These are phyloP conservation scores for Synergus itoensis DNA, from an alignment of 2,888 invertebrate genomes.

Conservation along the genomic window DNA sequence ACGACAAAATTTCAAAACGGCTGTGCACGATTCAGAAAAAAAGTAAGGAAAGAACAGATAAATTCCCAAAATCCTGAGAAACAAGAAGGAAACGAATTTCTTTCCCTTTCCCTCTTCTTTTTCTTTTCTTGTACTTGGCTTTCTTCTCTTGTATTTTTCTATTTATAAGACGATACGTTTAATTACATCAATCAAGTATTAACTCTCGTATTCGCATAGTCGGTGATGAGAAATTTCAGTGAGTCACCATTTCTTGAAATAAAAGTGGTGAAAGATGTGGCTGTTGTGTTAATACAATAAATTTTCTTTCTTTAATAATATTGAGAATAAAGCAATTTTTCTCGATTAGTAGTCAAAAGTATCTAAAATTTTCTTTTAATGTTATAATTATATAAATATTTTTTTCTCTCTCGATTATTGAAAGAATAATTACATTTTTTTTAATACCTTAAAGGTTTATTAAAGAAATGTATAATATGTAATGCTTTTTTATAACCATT, in stretches of 20 bases:
- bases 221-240: background rate
- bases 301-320: background rate
- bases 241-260: background rate
- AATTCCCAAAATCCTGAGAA: background rate
- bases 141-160: slow-evolving; percentile 29
- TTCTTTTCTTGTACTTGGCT: slow-evolving; percentile 3
- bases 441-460: no score
- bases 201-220: slow-evolving; percentile 34
- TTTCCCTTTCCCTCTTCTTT: slow-evolving; percentile 28
- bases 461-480: background rate
- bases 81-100: slow-evolving; percentile 16
- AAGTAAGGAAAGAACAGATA: background rate
- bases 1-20: slow-evolving; percentile 18
- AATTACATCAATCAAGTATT: slow-evolving; percentile 29
- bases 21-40: slow-evolving; percentile 11
- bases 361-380: background rate
- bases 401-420: background rate
- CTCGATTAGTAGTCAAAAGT: background rate
- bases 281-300: background rate
- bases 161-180: slow-evolving; percentile 38
- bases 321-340: background rate
- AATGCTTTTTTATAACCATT: background rate
- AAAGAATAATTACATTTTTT: no score
- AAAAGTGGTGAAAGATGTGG: slow-evolving; percentile 5
- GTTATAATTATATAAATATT: background rate